These are phyloP conservation scores for Epizoanthus scotinus DNA, from an alignment of 92 coral and sea anemone genomes.

Conservation along the genomic window DNA sequence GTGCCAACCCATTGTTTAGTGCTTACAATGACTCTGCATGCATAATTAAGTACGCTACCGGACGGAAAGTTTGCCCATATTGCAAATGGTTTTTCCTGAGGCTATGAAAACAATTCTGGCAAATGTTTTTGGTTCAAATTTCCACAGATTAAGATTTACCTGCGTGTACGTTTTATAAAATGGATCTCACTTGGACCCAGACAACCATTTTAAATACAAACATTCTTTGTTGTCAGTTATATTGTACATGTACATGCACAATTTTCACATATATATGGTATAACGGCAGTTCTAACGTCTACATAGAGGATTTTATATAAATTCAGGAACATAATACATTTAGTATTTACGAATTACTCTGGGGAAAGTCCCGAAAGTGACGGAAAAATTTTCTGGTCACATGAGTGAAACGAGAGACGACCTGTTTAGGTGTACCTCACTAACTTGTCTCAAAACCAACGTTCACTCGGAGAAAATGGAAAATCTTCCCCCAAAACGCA, in stretches of 20 bases:
- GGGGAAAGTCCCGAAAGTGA: not conserved
- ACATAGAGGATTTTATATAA: not conserved
- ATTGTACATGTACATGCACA: not conserved
- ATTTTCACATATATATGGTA: too few relatives aligned
- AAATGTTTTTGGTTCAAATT: not conserved
- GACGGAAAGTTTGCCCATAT: too few relatives aligned
- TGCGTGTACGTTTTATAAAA: too few relatives aligned
- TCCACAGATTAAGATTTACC: too few relatives aligned
- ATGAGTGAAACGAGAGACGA: not conserved
- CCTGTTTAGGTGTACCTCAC: not conserved
- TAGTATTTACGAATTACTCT: not conserved
- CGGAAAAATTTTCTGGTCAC: not conserved
- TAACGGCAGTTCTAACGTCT: too few relatives aligned
- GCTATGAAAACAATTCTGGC: too few relatives aligned
- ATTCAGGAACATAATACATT: not conserved
- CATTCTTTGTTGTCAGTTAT: constrained; percentile 16
- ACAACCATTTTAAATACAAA: not conserved
- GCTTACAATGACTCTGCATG: too few relatives aligned
- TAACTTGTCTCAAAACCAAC: not conserved
- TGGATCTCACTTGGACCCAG: too few relatives aligned
- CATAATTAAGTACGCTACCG: too few relatives aligned
- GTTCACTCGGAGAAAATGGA: too few relatives aligned
- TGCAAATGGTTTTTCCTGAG: not conserved
- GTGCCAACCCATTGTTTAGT: too few relatives aligned
- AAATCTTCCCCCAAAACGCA: too few relatives aligned